Percentiles rank a stretch among this genome's conserved stretches.
phyloP scores from a whole-genome alignment of 2,113 vertebrate genomes.

The Cisticola juncidis region DNA sequence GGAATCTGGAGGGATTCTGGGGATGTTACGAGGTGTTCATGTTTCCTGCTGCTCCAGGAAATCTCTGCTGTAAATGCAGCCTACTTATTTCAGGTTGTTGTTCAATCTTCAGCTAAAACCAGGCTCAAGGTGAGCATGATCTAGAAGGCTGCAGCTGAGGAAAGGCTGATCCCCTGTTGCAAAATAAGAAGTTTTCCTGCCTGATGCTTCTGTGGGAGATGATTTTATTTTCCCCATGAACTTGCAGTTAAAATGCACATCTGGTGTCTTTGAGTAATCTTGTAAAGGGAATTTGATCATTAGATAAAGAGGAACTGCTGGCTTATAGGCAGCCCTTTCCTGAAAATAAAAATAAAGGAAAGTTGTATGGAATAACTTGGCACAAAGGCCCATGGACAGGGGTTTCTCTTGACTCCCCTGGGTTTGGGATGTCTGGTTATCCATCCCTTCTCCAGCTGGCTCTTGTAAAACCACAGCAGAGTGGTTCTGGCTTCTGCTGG shows the following conservation, averaged over 20 bases:
- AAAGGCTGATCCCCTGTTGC: background rate
- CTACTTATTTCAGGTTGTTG: background rate
- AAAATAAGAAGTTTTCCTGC: background rate
- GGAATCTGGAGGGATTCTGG: background rate
- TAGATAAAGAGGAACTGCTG: slow-evolving; percentile 10
- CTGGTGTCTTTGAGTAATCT: background rate
- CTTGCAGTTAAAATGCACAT: slow-evolving; percentile 13
- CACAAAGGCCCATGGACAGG: background rate
- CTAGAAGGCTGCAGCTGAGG: background rate
- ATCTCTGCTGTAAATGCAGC: background rate
- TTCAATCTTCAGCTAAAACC: background rate
- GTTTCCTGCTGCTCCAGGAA: background rate
- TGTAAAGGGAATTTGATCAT: background rate
- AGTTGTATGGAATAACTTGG: background rate
- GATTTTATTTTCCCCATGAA: background rate
- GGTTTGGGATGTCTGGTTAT: slow-evolving; percentile 12
- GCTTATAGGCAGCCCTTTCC: background rate
- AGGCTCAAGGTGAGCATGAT: background rate
- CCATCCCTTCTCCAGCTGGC: slow-evolving; percentile 25
- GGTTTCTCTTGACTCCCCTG: background rate
- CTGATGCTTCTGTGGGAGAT: background rate
- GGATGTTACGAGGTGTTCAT: background rate
- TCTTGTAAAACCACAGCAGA: slow-evolving; percentile 41
- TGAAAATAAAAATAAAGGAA: background rate
- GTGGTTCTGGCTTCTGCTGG: slow-evolving; percentile 9